Conservation (phyloP, 1,140 invertebrate genomes). For the Drosophila subobscura region DNA sequence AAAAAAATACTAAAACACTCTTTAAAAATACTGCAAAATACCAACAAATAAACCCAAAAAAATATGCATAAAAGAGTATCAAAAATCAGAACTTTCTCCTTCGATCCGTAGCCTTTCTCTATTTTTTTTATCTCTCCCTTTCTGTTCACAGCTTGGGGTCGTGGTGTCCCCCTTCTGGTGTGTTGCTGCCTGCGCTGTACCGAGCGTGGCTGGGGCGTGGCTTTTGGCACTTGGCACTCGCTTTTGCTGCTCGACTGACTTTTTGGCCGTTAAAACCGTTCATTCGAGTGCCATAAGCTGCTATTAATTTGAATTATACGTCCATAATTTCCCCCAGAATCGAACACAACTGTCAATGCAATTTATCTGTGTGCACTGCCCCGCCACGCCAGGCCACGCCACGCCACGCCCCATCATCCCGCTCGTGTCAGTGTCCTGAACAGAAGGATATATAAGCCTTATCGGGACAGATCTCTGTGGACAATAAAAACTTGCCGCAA, state of each 20-base stretch:
- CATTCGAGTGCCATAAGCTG: slow-evolving; percentile 76
- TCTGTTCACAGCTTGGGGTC: slow-evolving; percentile 61
- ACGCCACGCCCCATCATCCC: no score
- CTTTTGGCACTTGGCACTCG: slow-evolving; percentile 56
- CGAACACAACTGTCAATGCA: slow-evolving; percentile 63
- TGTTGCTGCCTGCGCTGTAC: no score
- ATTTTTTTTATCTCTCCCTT: slow-evolving; percentile 8
- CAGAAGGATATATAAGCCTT: background rate
- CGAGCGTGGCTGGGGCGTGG: slow-evolving; percentile 15
- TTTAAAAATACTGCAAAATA: no score
- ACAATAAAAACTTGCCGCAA: slow-evolving; percentile 18
- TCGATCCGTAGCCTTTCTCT: background rate
- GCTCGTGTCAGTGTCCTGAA: background rate
- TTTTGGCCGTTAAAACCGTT: slow-evolving; percentile 75
- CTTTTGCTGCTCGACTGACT: slow-evolving; percentile 61
- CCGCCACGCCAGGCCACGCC: no score
- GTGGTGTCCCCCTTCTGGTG: slow-evolving; percentile 4
- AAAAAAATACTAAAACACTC: no score
- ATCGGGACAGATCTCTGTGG: background rate
- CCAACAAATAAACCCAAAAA: no score
- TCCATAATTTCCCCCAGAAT: slow-evolving; percentile 70
- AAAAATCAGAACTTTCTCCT: background rate
- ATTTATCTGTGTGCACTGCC: slow-evolving; percentile 48
- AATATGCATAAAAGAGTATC: no score
- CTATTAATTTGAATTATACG: slow-evolving; percentile 81